phyloP scores from a whole-genome alignment of 2,113 vertebrate genomes.

The Lophochroa leadbeateri region DNA sequence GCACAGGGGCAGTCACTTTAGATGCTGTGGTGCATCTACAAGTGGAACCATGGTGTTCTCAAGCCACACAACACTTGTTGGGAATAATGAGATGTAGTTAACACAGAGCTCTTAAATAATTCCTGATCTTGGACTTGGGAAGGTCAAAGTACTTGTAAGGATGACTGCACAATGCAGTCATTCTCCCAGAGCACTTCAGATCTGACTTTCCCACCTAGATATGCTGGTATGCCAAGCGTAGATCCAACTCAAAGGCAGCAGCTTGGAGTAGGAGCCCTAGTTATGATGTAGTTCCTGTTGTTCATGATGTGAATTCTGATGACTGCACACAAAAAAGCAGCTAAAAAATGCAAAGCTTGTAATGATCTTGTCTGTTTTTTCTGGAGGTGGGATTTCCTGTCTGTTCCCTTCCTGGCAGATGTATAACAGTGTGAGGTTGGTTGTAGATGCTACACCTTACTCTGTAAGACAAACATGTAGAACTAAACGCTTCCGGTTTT shows the following conservation, averaged over 20 bases:
- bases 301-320: neutral
- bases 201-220: neutral
- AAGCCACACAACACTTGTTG: neutral
- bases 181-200: neutral
- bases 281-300: neutral
- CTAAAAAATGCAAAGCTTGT: neutral
- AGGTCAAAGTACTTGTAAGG: neutral
- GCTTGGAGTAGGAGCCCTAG: neutral
- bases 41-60: neutral
- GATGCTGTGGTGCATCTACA: accelerated
- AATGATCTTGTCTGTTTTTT: neutral
- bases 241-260: neutral
- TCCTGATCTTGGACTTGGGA: neutral
- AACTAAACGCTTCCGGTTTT: neutral
- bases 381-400: neutral
- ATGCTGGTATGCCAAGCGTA: neutral
- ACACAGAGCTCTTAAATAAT: neutral
- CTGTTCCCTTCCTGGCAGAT: neutral
- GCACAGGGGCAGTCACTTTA: neutral
- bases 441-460: neutral
- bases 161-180: neutral
- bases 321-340: neutral
- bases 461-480: neutral
- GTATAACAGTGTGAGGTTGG: neutral
- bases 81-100: neutral